These are phyloP conservation scores for Trachelus stipa DNA, from an alignment of 2,888 invertebrate genomes.

Conservation along the genomic window DNA sequence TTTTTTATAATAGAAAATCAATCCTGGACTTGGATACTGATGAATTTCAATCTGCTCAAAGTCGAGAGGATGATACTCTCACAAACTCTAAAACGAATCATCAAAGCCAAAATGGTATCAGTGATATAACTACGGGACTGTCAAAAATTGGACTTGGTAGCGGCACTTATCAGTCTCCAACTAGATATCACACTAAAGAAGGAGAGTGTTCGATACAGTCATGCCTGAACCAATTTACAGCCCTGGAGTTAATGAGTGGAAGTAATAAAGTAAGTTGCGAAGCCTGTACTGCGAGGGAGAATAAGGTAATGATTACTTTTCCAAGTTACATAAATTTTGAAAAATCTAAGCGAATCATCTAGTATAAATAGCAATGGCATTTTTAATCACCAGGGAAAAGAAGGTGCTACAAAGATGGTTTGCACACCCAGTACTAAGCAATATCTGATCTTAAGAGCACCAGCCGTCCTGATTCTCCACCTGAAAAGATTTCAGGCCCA, in stretches of 20 bases:
- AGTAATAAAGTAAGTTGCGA: conserved; percentile 95
- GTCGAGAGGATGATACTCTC: conserved; percentile 18
- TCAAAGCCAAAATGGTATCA: conserved; percentile 35
- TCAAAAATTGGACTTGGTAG: conserved; percentile 41
- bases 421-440: conserved; percentile 87
- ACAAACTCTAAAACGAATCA: conserved; percentile 18
- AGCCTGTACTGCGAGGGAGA: conserved; percentile 83
- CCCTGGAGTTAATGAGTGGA: conserved; percentile 89
- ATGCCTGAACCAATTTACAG: conserved; percentile 93
- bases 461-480: conserved; percentile 94
- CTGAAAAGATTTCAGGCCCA: conserved; percentile 93
- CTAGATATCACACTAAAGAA: conserved; percentile 79
- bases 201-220: conserved; percentile 88
- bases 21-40: conserved; percentile 6
- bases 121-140: conserved; percentile 41
- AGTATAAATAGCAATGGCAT: not conserved
- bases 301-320: conserved; percentile 59
- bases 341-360: not conserved
- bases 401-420: conserved; percentile 72
- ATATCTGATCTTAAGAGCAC: conserved; percentile 89
- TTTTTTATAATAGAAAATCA: conserved; percentile 5
- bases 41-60: conserved; percentile 14
- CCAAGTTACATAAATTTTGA: not conserved
- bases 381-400: conserved; percentile 67
- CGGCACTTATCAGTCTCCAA: conserved; percentile 47